A percentile compares a stretch with the other conserved stretches of the same genome.
phyloP scores from a whole-genome alignment of 2,797 vertebrate genomes.

The Anas acuta region DNA sequence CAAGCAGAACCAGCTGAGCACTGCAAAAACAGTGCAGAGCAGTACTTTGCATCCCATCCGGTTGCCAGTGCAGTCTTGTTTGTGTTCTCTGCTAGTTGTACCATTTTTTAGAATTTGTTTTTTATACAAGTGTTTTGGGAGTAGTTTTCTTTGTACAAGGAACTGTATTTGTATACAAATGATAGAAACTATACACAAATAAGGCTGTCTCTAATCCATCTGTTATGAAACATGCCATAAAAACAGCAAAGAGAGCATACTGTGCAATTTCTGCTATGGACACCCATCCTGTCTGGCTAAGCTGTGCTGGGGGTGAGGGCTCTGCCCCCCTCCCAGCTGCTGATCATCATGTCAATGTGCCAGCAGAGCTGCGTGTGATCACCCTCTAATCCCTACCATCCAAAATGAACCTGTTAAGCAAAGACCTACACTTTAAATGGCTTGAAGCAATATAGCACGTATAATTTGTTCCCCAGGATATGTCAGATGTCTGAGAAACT shows the following conservation, averaged over 20 bases:
- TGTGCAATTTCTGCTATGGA: rapidly evolving
- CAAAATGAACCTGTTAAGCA: not conserved
- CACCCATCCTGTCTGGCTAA: not conserved
- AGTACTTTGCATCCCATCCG: not conserved
- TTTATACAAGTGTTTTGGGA: not conserved
- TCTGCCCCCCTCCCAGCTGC: not conserved
- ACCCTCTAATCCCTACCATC: rapidly evolving
- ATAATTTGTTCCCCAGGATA: rapidly evolving
- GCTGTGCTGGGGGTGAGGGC: not conserved
- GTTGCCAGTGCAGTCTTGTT: rapidly evolving
- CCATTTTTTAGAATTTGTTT: not conserved
- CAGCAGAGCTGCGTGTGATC: rapidly evolving
- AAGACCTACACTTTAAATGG: not conserved
- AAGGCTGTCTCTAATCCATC: not conserved
- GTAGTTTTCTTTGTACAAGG: not conserved
- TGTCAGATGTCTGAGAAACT: rapidly evolving
- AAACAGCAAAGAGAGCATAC: not conserved
- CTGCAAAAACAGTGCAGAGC: not conserved
- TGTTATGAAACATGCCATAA: not conserved
- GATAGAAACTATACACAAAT: not conserved
- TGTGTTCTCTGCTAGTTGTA: rapidly evolving
- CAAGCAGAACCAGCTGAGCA: not conserved
- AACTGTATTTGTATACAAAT: not conserved
- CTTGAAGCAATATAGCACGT: rapidly evolving
- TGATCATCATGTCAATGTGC: rapidly evolving